Evolutionary conservation across 2,113 vertebrate species (phyloP).

Genomic region (Pongo abelii): DNA sequence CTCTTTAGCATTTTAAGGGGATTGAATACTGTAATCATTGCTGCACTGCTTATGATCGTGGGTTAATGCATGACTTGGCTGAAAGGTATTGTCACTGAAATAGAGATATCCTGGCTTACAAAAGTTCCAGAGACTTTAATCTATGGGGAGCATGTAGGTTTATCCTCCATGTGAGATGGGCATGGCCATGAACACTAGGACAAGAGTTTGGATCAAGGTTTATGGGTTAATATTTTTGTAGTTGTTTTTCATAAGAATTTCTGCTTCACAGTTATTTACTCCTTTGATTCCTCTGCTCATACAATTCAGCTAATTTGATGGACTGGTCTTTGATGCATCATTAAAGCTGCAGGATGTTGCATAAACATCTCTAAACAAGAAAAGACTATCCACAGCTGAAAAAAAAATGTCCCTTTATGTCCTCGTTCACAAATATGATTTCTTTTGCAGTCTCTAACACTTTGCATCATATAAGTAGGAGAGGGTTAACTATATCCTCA

Average conservation of each 20-base stretch:
- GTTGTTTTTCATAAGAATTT: background rate
- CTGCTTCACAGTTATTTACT: background rate
- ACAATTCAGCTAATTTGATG: background rate
- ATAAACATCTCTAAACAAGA: background rate
- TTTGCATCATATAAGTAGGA: background rate
- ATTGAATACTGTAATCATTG: background rate
- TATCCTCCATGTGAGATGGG: background rate
- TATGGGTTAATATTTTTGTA: background rate
- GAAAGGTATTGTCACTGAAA: background rate
- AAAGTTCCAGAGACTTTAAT: too few species aligned
- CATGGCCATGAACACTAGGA: too few species aligned
- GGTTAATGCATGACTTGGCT: background rate
- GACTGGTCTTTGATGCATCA: background rate
- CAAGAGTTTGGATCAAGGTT: background rate
- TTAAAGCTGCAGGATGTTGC: background rate
- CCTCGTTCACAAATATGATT: background rate
- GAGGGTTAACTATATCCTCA: background rate
- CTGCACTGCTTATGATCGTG: background rate
- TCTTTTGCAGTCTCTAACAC: background rate
- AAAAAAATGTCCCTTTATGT: background rate
- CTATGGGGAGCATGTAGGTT: rapidly evolving
- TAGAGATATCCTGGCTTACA: too few species aligned
- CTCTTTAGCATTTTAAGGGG: too few species aligned
- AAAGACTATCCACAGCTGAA: background rate
- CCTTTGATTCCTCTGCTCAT: too few species aligned